Conservation (phyloP, 2,797 vertebrate genomes). For the Streptopelia turtur region DNA sequence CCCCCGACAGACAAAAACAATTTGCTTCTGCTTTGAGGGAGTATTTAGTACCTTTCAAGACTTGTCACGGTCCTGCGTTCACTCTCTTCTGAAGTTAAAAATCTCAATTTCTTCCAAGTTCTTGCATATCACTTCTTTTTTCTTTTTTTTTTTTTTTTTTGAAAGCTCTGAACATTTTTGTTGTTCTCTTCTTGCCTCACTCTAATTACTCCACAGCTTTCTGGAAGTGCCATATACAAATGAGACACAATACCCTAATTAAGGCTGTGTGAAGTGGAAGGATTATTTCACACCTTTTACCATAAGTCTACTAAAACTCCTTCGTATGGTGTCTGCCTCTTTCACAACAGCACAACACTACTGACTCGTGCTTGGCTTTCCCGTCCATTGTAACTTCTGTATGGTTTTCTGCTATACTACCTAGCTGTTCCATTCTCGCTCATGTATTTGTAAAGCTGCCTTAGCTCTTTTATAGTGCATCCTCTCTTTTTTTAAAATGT, state of each 20-base stretch:
- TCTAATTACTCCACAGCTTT: not conserved
- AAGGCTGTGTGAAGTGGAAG: not conserved
- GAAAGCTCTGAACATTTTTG: not conserved
- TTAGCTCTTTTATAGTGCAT: not conserved
- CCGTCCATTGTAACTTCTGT: rapidly evolving
- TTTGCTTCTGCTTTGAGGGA: not conserved
- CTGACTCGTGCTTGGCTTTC: not conserved
- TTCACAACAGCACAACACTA: not conserved
- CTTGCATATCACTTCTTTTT: not conserved
- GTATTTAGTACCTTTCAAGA: not conserved
- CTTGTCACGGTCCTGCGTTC: not conserved
- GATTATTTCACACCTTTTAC: not conserved
- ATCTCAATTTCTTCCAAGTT: not conserved
- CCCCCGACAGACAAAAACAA: not conserved
- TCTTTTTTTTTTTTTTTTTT: not conserved
- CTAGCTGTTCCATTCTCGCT: not conserved
- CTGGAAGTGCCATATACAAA: not conserved
- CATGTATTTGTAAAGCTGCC: not conserved
- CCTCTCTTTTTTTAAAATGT: not conserved
- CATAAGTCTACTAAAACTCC: not conserved
- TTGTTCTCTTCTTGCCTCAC: not conserved
- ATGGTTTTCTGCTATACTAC: not conserved
- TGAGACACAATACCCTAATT: not conserved
- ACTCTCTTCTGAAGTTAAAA: not conserved
- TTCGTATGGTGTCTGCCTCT: not conserved